These are phyloP conservation scores for Eupithecia dodoneata DNA, from an alignment of 2,888 invertebrate genomes.

Conservation along the genomic window DNA sequence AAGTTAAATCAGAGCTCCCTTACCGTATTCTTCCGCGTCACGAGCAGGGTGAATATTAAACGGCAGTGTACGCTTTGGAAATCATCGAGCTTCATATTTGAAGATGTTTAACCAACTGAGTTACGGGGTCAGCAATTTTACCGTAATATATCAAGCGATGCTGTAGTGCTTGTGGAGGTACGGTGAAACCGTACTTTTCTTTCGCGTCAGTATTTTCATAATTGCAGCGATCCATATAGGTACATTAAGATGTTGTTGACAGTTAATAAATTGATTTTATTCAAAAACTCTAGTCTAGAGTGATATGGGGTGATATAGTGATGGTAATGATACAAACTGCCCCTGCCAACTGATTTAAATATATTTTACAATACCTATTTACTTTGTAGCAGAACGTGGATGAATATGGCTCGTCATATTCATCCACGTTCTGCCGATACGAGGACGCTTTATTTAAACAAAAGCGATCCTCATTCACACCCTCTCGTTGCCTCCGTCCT, in stretches of 20 bases:
- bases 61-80: not conserved
- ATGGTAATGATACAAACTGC: not conserved
- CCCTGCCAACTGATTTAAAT: constrained; percentile 38
- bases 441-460: not conserved
- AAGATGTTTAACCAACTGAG: constrained; percentile 1
- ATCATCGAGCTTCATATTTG: not conserved
- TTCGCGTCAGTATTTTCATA: no score
- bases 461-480: not conserved
- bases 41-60: constrained; percentile 2
- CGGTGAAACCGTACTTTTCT: not conserved
- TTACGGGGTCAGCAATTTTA: not conserved
- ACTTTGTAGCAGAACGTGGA: not conserved
- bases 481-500: constrained; percentile 30
- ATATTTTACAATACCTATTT: not conserved
- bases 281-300: no score
- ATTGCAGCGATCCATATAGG: no score
- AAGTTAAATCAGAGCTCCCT: constrained; percentile 6
- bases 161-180: not conserved
- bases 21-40: constrained; percentile 3
- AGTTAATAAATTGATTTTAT: no score
- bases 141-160: not conserved
- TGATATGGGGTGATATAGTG: no score
- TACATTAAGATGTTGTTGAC: no score
- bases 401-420: not conserved
- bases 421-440: no score